phyloP scores from a whole-genome alignment of 2,113 vertebrate species.

The Recurvirostra avosetta region DNA sequence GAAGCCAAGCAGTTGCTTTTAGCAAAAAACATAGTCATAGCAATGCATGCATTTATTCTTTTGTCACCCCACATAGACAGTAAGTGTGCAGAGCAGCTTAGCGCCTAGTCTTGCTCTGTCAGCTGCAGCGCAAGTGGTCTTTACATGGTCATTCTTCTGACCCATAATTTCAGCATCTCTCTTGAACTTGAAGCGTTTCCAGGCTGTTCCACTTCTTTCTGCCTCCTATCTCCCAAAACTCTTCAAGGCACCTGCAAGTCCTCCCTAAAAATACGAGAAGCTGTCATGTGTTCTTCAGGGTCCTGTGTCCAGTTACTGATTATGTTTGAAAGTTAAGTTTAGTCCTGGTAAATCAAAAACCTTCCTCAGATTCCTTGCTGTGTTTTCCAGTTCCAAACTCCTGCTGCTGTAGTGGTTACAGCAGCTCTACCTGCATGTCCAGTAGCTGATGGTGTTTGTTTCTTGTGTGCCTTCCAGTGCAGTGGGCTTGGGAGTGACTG shows the following conservation, averaged over 20 bases:
- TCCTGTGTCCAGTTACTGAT: background rate
- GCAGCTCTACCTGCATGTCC: background rate
- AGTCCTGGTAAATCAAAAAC: background rate
- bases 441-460: background rate
- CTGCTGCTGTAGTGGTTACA: background rate
- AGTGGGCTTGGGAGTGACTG: background rate
- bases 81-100: background rate
- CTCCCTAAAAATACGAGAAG: background rate
- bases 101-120: background rate
- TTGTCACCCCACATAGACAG: background rate
- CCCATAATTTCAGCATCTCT: accelerated
- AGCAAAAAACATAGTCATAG: background rate
- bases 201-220: background rate
- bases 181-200: background rate
- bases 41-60: background rate
- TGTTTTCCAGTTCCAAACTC: background rate
- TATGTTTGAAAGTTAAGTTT: background rate
- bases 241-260: background rate
- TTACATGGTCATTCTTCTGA: background rate
- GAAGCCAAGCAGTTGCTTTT: background rate
- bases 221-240: background rate
- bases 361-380: background rate
- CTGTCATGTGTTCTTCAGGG: background rate
- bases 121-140: background rate
- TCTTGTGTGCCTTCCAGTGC: background rate